A percentile compares a stretch with the other conserved stretches of the same genome.
Conservation (phyloP, 2,888 invertebrate genomes). For the Odontocerum albicorne region DNA sequence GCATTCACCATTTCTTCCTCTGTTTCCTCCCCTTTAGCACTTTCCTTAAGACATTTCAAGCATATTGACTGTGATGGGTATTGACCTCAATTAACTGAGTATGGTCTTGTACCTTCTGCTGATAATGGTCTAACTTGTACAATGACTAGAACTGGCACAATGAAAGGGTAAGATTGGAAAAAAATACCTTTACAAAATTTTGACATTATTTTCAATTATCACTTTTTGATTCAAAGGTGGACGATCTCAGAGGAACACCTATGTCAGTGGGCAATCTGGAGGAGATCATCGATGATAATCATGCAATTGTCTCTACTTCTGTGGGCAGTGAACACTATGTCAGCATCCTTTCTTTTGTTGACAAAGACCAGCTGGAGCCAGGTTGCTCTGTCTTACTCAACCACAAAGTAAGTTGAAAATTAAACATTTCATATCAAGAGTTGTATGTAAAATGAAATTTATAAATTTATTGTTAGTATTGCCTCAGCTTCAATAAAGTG, state of each 20-base stretch:
- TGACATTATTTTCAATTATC: conserved; percentile 3
- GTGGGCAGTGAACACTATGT: conserved; percentile 99
- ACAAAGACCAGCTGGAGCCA: conserved; percentile 98
- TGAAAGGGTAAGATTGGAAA: not conserved
- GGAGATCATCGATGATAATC: conserved; percentile 99
- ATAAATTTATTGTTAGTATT: too few species aligned
- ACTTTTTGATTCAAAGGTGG: conserved; percentile 74
- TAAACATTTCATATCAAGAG: too few species aligned
- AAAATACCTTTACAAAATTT: not conserved
- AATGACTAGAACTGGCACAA: too few species aligned
- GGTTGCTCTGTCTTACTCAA: conserved; percentile 98
- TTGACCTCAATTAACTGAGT: too few species aligned
- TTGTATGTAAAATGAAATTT: too few species aligned
- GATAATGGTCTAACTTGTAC: too few species aligned
- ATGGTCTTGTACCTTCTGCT: too few species aligned
- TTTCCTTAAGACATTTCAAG: too few species aligned
- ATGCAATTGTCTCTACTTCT: conserved; percentile 98
- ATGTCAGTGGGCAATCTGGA: conserved; percentile 99
- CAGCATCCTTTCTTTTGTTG: conserved; percentile 97
- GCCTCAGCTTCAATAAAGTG: too few species aligned
- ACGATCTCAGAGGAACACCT: conserved; percentile 97
- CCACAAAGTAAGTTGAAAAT: conserved; percentile 89
- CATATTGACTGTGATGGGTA: too few species aligned
- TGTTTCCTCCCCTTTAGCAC: too few species aligned
- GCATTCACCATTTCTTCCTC: too few species aligned